phyloP scores from a whole-genome alignment of 2,113 vertebrate species.

The Plectropomus leopardus region DNA sequence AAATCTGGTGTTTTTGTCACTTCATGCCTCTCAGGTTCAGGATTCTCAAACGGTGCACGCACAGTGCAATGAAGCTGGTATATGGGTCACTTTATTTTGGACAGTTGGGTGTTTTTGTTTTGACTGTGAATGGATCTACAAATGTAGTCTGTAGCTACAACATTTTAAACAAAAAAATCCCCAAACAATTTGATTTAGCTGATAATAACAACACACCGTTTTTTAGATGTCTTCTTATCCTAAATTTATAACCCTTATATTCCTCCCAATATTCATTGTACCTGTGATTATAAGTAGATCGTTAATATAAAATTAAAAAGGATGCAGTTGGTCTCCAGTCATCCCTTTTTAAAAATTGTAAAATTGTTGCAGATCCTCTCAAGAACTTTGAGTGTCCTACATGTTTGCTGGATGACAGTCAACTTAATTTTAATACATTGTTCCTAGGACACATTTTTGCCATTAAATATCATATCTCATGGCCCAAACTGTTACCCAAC shows the following conservation, averaged over 20 bases:
- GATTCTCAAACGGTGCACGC: background rate
- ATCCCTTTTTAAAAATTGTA: background rate
- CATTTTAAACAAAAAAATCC: background rate
- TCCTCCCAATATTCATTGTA: background rate
- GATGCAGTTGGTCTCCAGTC: background rate
- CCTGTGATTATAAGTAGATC: too few species aligned
- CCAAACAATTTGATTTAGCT: background rate
- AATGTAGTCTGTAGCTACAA: background rate
- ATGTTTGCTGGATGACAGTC: background rate
- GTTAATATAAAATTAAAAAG: background rate
- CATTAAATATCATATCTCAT: background rate
- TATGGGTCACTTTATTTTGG: background rate
- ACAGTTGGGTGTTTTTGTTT: background rate
- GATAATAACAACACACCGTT: background rate
- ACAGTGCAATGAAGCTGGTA: background rate
- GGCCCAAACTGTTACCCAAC: background rate
- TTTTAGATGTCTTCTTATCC: background rate
- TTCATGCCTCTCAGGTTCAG: background rate
- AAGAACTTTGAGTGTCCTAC: background rate
- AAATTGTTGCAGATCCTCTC: background rate
- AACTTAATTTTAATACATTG: background rate
- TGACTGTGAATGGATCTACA: background rate
- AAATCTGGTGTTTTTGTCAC: constrained; percentile 43
- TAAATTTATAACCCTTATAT: background rate
- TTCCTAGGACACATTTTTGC: background rate